Evolutionary conservation across 1,140 invertebrate genomes (phyloP).

Genomic region (Nasonia vitripennis): DNA sequence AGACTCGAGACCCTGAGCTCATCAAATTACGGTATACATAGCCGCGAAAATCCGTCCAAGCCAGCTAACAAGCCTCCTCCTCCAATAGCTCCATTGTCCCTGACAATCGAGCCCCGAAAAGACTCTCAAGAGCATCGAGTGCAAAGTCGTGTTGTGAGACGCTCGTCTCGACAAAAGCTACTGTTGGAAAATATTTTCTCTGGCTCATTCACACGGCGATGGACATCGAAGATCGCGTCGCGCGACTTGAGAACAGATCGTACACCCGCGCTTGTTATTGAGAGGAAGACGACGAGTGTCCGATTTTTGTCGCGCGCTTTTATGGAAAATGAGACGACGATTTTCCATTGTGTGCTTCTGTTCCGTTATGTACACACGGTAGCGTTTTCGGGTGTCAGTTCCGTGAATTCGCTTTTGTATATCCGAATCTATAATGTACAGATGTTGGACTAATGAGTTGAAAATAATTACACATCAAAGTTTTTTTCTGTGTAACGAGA

Average conservation of each 20-base stretch:
- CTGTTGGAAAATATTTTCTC: conserved; percentile 11
- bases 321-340: background rate
- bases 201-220: background rate
- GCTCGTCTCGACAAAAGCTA: background rate
- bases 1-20: background rate
- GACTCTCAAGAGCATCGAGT: background rate
- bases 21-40: background rate
- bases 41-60: background rate
- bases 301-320: background rate
- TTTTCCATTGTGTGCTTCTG: conserved; percentile 1
- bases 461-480: no score
- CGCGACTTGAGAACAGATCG: background rate
- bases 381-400: background rate
- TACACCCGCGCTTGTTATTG: background rate
- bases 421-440: no score
- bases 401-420: background rate
- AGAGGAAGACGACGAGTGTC: background rate
- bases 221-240: background rate
- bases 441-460: no score
- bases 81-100: conserved; percentile 14
- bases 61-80: conserved; percentile 16
- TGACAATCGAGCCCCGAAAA: conserved; percentile 32
- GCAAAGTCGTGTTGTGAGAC: conserved; percentile 23
- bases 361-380: background rate
- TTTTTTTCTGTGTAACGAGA: no score